phyloP scores from a whole-genome alignment of 2,113 vertebrate species.

The Megaleporinus macrocephalus region DNA sequence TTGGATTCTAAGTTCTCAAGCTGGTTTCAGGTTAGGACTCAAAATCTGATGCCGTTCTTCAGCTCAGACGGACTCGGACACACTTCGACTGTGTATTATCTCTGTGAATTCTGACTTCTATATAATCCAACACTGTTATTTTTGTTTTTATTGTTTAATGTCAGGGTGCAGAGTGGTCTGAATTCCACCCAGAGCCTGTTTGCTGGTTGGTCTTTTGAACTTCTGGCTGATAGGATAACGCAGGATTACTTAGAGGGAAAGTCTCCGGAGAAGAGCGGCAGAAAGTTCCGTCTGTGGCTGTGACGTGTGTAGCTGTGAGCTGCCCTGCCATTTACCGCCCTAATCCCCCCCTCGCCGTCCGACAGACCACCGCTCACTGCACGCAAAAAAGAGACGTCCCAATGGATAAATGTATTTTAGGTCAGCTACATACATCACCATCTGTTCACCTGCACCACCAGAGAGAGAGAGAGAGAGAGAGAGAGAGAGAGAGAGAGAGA shows the following conservation, averaged over 20 bases:
- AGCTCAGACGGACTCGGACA: no score
- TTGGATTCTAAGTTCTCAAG: no score
- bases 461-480: constrained; percentile 56
- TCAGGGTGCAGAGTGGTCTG: no score
- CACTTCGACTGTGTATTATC: no score
- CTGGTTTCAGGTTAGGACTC: no score
- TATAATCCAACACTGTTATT: no score
- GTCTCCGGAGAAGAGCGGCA: neutral
- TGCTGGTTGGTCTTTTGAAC: neutral
- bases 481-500: constrained; percentile 31
- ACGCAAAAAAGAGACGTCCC: constrained; percentile 59
- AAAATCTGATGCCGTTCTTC: no score
- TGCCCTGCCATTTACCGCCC: constrained; percentile 41
- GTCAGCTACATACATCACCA: constrained; percentile 74
- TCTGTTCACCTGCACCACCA: constrained; percentile 67
- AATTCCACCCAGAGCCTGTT: neutral
- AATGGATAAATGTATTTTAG: constrained; percentile 70
- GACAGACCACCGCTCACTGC: constrained; percentile 62
- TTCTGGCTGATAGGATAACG: neutral
- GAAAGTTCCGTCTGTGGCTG: constrained; percentile 19
- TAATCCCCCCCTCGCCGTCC: constrained; percentile 49
- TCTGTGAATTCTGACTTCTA: no score
- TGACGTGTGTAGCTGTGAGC: constrained; percentile 46
- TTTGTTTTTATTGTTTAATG: no score
- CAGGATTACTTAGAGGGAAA: neutral